Conservation (phyloP, 92 coral and sea anemone species). For the Heliopora coerulea region DNA sequence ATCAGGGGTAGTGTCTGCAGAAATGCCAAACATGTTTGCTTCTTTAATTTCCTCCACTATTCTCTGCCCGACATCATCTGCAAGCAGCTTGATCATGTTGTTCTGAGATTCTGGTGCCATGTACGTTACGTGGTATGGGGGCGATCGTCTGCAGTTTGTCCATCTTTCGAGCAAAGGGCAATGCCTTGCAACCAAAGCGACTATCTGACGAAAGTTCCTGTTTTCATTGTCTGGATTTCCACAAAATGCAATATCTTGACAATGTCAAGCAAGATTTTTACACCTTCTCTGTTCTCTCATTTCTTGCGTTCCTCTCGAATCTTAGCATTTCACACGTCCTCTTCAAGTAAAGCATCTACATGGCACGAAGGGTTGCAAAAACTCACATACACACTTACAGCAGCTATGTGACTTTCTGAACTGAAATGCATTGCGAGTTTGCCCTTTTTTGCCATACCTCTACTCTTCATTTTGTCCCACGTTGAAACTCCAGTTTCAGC, state of each 20-base stretch:
- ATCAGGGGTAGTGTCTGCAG: no score
- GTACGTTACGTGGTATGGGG: constrained; percentile 20
- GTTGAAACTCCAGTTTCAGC: no score
- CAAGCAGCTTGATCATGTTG: no score
- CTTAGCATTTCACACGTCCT: constrained; percentile 4
- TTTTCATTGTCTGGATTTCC: neutral
- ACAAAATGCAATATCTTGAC: constrained; percentile 9
- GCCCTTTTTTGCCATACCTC: constrained; percentile 15
- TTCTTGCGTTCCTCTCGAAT: constrained; percentile 2
- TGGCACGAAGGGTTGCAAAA: no score
- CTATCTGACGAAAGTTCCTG: constrained; percentile 17
- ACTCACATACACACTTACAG: neutral
- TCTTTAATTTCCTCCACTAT: no score
- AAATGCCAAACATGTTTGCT: no score
- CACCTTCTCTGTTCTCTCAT: constrained; percentile 1
- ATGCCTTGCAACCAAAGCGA: no score
- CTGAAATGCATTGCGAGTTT: no score
- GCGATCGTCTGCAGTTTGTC: neutral
- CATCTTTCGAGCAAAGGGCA: constrained; percentile 7
- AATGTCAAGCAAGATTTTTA: no score
- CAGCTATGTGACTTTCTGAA: constrained; percentile 7
- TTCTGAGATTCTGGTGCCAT: no score
- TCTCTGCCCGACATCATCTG: no score
- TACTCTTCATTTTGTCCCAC: constrained; percentile 27
- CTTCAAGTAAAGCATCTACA: constrained; percentile 16